These are phyloP conservation scores for Lanistes nyassanus DNA, from an alignment of 1,140 invertebrate genomes.

Conservation along the genomic window DNA sequence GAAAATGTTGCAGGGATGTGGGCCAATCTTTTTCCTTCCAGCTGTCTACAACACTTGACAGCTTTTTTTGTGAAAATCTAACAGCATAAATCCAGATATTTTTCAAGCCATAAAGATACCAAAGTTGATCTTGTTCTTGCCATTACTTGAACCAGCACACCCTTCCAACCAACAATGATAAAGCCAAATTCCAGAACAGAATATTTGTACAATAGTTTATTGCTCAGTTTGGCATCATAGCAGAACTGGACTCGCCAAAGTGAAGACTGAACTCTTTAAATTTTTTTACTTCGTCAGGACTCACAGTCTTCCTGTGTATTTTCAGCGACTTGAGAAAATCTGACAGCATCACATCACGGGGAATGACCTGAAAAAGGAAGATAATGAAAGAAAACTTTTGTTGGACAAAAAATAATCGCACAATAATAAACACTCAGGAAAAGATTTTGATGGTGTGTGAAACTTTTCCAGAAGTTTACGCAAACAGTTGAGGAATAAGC, in stretches of 20 bases:
- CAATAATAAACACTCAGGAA: no score
- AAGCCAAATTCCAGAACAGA: background rate
- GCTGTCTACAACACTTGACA: no score
- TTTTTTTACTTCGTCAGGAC: conserved; percentile 45
- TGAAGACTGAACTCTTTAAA: conserved; percentile 52
- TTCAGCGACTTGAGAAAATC: conserved; percentile 57
- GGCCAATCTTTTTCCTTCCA: no score
- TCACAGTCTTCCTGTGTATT: conserved; percentile 53
- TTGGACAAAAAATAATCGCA: no score
- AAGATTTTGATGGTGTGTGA: no score
- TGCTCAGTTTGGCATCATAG: background rate
- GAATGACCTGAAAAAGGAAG: conserved; percentile 43
- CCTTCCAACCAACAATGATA: background rate
- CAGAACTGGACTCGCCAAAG: conserved; percentile 49
- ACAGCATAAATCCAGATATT: background rate
- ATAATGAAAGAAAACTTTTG: background rate
- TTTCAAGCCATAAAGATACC: background rate
- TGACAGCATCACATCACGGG: conserved; percentile 40
- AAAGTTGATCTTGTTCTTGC: background rate
- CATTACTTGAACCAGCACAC: background rate
- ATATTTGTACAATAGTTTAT: background rate
- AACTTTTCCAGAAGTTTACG: no score
- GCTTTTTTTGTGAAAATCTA: background rate
- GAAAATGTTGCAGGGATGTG: no score
- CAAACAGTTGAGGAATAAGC: no score